These are phyloP conservation scores for Drosophila rubida DNA, from an alignment of 2,888 invertebrate species.

Conservation along the genomic window DNA sequence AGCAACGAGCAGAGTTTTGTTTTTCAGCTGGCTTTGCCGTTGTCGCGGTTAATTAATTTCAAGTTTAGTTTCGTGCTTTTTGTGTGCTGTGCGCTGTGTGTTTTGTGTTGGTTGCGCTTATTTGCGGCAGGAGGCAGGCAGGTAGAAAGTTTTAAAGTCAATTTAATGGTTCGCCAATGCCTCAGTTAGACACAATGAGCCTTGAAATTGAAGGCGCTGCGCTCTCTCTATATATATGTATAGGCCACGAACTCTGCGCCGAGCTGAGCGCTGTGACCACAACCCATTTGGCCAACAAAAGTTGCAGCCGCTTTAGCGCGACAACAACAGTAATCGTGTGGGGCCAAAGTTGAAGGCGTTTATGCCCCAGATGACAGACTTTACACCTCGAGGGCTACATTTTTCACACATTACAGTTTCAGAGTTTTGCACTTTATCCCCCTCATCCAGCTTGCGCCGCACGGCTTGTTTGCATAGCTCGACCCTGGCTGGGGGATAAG, in stretches of 20 bases:
- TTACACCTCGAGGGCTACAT: conserved; percentile 30
- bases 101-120: no score
- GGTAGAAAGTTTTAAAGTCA: conserved; percentile 72
- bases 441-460: not conserved
- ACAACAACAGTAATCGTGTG: conserved; percentile 16
- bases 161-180: conserved; percentile 71
- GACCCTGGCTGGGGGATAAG: conserved; percentile 32
- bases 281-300: conserved; percentile 45
- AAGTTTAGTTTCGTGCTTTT: conserved; percentile 67
- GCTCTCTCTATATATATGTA: no score
- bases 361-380: conserved; percentile 40
- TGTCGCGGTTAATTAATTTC: conserved; percentile 75
- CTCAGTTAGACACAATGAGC: conserved; percentile 65
- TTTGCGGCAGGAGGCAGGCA: conserved; percentile 42
- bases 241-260: not conserved
- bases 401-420: conserved; percentile 32
- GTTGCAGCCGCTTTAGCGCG: conserved; percentile 50
- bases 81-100: conserved; percentile 2
- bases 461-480: conserved; percentile 33
- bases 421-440: conserved; percentile 6
- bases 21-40: conserved; percentile 36
- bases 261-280: conserved; percentile 30
- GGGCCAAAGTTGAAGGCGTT: conserved; percentile 44
- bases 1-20: not conserved
- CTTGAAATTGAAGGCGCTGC: conserved; percentile 66